These are phyloP conservation scores for Synanthedon vespiformis DNA, from an alignment of 2,888 invertebrate genomes.

Conservation along the genomic window DNA sequence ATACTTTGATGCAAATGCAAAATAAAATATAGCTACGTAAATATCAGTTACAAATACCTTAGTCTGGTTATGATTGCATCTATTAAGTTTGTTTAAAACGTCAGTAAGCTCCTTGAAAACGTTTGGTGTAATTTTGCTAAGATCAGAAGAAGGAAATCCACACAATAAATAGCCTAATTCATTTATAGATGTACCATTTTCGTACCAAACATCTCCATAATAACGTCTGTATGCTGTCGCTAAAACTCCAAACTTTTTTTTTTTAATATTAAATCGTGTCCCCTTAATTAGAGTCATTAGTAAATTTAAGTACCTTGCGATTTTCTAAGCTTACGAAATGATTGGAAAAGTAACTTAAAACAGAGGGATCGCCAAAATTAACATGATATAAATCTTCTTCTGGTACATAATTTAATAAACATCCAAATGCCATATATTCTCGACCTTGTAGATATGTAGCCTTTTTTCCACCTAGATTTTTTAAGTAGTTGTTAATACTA, in stretches of 20 bases:
- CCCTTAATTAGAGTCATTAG: background rate
- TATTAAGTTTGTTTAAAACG: slow-evolving; percentile 32
- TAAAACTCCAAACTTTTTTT: slow-evolving; percentile 41
- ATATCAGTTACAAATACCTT: slow-evolving; percentile 20
- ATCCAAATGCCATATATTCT: slow-evolving; percentile 45
- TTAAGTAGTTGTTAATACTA: background rate
- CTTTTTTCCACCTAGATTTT: slow-evolving; percentile 49
- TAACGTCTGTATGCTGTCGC: slow-evolving; percentile 50
- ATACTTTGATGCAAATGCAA: too few relatives aligned
- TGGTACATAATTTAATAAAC: slow-evolving; percentile 42
- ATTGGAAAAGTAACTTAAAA: slow-evolving; percentile 42
- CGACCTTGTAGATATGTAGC: slow-evolving; percentile 52
- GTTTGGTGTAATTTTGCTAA: slow-evolving; percentile 35
- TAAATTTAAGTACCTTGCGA: slow-evolving; percentile 35
- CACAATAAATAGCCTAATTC: slow-evolving; percentile 51
- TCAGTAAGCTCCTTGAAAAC: slow-evolving; percentile 40
- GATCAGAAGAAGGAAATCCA: slow-evolving; percentile 45
- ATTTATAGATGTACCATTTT: slow-evolving; percentile 38
- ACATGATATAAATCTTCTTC: slow-evolving; percentile 59
- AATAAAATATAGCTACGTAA: background rate
- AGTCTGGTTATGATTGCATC: slow-evolving; percentile 39
- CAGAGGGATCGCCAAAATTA: slow-evolving; percentile 54
- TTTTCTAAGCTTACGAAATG: slow-evolving; percentile 26
- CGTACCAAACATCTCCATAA: slow-evolving; percentile 42
- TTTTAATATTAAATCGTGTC: slow-evolving; percentile 4